phyloP scores from a whole-genome alignment of 2,888 invertebrate genomes.

The Drosophila mimetica region DNA sequence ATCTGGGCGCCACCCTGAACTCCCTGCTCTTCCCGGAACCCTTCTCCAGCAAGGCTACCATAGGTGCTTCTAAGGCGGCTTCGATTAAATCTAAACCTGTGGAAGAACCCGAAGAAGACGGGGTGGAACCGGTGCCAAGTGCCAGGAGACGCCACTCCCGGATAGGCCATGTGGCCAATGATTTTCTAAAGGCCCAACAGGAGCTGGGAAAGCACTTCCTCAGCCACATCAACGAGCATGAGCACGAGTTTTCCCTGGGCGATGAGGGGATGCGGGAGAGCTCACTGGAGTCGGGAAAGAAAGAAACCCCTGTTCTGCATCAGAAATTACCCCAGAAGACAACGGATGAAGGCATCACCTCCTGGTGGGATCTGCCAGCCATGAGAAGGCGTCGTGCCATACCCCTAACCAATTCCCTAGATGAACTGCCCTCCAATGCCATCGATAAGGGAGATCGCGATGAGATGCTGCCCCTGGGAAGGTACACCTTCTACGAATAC shows the following conservation, averaged over 20 bases:
- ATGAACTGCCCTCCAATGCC: constrained; percentile 63
- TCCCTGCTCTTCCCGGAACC: constrained; percentile 72
- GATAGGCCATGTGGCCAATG: constrained; percentile 49
- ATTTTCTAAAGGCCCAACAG: constrained; percentile 67
- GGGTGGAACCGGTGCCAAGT: constrained; percentile 50
- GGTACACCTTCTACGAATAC: constrained; percentile 58
- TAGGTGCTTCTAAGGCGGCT: constrained; percentile 23
- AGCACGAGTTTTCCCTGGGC: constrained; percentile 31
- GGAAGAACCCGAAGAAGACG: constrained; percentile 40
- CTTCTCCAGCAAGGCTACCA: constrained; percentile 59
- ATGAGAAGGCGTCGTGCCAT: constrained; percentile 56
- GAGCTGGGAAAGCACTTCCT: constrained; percentile 69
- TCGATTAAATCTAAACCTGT: constrained; percentile 8
- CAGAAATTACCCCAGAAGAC: constrained; percentile 12
- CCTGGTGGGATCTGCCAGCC: constrained; percentile 78
- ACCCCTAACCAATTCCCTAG: constrained; percentile 32
- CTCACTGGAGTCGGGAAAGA: constrained; percentile 28
- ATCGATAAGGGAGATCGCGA: constrained; percentile 70
- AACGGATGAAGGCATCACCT: constrained; percentile 47
- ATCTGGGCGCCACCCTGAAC: constrained; percentile 68
- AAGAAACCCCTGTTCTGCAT: background rate
- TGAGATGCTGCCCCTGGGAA: constrained; percentile 55
- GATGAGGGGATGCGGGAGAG: constrained; percentile 24
- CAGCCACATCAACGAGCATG: constrained; percentile 58
- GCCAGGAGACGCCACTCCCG: constrained; percentile 47